These are phyloP conservation scores for Tetramorium alpestre DNA, from an alignment of 1,140 invertebrate genomes.

Conservation along the genomic window DNA sequence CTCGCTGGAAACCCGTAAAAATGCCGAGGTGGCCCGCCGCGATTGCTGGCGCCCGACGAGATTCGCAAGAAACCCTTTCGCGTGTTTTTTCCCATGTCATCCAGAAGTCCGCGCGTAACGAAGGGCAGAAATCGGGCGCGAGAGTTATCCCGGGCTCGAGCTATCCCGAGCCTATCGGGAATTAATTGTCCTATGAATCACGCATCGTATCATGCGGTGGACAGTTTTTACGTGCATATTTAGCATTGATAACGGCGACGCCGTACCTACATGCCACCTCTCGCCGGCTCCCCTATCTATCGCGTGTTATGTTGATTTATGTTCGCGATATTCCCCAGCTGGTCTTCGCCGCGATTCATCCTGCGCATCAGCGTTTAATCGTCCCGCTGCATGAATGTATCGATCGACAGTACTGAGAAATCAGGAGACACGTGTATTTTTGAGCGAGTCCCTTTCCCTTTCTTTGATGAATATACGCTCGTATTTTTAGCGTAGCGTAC, in stretches of 20 bases:
- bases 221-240: slow-evolving; percentile 81
- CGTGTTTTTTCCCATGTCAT: not conserved
- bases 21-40: not conserved
- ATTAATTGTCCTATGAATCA: slow-evolving; percentile 85
- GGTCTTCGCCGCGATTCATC: slow-evolving; percentile 63
- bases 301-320: slow-evolving; percentile 82
- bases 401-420: slow-evolving; percentile 26
- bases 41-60: not conserved
- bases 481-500: too few species aligned
- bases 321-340: slow-evolving; percentile 68
- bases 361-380: slow-evolving; percentile 33
- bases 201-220: slow-evolving; percentile 71
- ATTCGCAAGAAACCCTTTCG: slow-evolving; percentile 12
- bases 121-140: slow-evolving; percentile 28
- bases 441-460: not conserved
- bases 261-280: slow-evolving; percentile 15
- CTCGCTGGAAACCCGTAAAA: slow-evolving; percentile 42
- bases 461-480: not conserved
- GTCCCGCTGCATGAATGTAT: slow-evolving; percentile 23
- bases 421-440: not conserved
- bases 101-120: slow-evolving; percentile 23
- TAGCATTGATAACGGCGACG: slow-evolving; percentile 82
- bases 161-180: slow-evolving; percentile 64
- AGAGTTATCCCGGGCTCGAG: not conserved
- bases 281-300: slow-evolving; percentile 63